Evolutionary conservation across 2,113 vertebrate genomes (phyloP), one percentile per base, ranked within the genome.

Genomic region (Sphaerodactylus townsendi): DNA sequence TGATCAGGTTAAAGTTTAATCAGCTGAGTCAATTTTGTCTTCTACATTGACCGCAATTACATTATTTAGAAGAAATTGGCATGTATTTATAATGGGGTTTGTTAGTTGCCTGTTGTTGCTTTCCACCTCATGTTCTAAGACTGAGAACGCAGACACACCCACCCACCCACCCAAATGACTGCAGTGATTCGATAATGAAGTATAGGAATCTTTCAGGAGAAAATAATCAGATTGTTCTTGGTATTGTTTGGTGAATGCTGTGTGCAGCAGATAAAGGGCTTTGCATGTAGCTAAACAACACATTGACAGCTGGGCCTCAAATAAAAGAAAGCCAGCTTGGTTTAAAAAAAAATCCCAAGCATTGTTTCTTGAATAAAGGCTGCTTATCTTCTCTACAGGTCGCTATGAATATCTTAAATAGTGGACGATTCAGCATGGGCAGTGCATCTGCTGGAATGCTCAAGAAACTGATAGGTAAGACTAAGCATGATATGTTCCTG

Each of bases 331-430:
- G 28, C 14, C 33, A 10, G 25, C 9, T 35, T 13, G 37, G 50
- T 2, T 9, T 9, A 72, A 14, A 21, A 21, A 21, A 39, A 15
- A 4, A 30, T 46, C 35, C 33, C 33, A 39, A 50, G 6, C 48
- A 10, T 50, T 6, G 11, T 48, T 64, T 33, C 59, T 30, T 79
- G 70, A 33, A 75, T 56, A 44, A 53, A n/a, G 0, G 1, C 1
- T 0, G 23, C 75, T 2, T 0, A 35, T 66, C 74, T 41, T 87
- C 77, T 71, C 84, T 71, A 4, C 94, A 99, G 99, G 94, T 99
- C 33, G 99, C 99, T 78, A 97, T 99, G 98, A 99, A 98, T 85
- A 98, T 99, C 91, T 95, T 99, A 3, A 99, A 99, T 93, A 98
- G 97, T 0, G 98, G 98, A 30, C 95, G 98, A 75, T 99, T 99